These are phyloP conservation scores for Corvus cornix DNA, from an alignment of 2,113 vertebrate genomes.

Conservation along the genomic window DNA sequence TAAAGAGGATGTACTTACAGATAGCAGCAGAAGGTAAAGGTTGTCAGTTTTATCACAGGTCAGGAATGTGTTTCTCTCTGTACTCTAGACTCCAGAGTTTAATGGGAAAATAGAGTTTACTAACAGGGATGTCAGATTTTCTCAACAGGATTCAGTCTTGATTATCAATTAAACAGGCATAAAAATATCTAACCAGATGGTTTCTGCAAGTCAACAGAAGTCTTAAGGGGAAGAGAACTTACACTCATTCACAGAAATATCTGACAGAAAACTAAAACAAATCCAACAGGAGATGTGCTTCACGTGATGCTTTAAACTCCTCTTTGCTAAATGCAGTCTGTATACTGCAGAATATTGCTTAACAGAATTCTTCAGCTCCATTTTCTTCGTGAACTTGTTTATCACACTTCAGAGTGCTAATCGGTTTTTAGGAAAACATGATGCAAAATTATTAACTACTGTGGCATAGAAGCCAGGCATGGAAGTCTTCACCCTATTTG, in stretches of 20 bases:
- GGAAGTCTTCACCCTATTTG: not conserved
- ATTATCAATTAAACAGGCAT: constrained; percentile 68
- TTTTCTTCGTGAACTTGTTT: not conserved
- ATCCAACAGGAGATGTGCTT: not conserved
- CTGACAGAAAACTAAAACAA: constrained; percentile 12
- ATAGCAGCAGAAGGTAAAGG: not conserved
- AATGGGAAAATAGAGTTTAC: constrained; percentile 33
- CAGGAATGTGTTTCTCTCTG: constrained; percentile 5
- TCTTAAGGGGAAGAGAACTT: constrained; percentile 45
- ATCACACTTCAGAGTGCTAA: not conserved
- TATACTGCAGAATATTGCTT: not conserved
- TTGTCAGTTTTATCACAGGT: constrained; percentile 7
- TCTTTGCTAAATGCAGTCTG: not conserved
- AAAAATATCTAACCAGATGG: constrained; percentile 67
- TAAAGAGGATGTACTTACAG: constrained; percentile 19
- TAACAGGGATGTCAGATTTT: constrained; percentile 39
- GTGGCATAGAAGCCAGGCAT: not conserved
- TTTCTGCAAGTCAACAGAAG: constrained; percentile 43
- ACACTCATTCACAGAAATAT: constrained; percentile 30
- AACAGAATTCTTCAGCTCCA: not conserved
- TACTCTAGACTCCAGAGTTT: not conserved
- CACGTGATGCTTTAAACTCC: not conserved
- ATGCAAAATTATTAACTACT: not conserved
- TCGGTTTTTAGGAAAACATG: not conserved
- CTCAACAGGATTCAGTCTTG: constrained; percentile 51